Evolutionary conservation across 2,797 vertebrate genomes (phyloP).

Genomic region (Gallirallus australis): DNA sequence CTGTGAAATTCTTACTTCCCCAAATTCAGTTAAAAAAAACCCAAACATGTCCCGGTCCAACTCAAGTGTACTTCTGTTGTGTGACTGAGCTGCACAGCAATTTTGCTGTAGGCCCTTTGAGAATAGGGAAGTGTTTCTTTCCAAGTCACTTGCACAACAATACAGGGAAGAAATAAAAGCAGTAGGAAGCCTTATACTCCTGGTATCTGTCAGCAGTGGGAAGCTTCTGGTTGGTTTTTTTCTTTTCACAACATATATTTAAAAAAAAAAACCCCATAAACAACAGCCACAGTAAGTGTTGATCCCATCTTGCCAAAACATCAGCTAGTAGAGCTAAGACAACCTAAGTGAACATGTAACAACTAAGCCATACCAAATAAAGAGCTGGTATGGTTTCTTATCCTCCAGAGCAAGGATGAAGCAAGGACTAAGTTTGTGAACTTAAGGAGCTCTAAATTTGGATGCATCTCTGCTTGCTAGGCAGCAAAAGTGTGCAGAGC

Average conservation of each 20-base stretch:
- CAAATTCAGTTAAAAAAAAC: rapidly evolving
- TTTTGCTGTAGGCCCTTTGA: background rate
- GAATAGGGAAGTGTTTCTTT: background rate
- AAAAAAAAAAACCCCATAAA: background rate
- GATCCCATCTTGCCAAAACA: background rate
- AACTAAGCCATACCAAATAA: background rate
- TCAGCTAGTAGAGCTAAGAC: background rate
- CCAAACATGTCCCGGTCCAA: background rate
- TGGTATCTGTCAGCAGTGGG: background rate
- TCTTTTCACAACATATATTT: background rate
- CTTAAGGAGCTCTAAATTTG: background rate
- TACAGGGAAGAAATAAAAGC: background rate
- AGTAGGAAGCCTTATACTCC: background rate
- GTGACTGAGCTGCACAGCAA: background rate
- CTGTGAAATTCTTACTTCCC: background rate
- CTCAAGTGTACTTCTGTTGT: background rate
- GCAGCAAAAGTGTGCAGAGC: background rate
- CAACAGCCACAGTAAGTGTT: background rate
- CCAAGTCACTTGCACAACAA: background rate
- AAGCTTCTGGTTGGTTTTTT: background rate
- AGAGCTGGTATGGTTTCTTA: background rate
- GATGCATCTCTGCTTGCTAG: background rate
- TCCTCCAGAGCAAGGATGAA: background rate
- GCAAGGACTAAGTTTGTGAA: background rate
- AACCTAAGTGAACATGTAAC: background rate